Evolutionary conservation across 2,113 vertebrate species (phyloP).

Genomic region (Urocolius indicus): DNA sequence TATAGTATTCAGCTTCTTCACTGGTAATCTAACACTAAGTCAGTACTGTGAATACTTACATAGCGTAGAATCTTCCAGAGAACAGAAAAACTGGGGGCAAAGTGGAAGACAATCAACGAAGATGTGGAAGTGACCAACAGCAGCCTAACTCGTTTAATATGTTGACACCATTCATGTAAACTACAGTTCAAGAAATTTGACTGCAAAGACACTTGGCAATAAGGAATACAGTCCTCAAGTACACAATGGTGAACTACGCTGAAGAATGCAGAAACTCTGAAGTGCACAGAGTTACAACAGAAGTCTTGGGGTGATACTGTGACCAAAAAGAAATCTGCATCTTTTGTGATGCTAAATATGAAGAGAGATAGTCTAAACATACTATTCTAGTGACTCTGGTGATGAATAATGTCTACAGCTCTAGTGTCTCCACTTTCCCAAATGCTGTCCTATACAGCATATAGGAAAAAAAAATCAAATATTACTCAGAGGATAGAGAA

Average conservation of each 20-base stretch:
- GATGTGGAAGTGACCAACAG: neutral
- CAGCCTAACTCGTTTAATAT: neutral
- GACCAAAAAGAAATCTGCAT: neutral
- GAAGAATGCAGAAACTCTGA: neutral
- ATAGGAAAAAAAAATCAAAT: neutral
- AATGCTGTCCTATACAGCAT: neutral
- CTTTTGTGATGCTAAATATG: neutral
- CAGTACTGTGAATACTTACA: neutral
- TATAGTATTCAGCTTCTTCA: neutral
- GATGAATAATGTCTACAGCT: neutral
- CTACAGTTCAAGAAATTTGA: neutral
- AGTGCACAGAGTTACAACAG: neutral
- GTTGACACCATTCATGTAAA: neutral
- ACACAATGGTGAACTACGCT: neutral
- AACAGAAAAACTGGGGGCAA: neutral
- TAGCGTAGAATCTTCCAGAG: neutral
- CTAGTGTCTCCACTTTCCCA: neutral
- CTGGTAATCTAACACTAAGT: neutral
- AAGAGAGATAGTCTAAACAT: neutral
- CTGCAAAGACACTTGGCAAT: neutral
- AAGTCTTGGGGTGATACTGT: neutral
- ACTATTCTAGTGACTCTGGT: accelerated
- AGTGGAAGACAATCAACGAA: neutral
- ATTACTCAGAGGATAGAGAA: neutral
- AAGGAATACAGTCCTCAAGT: accelerated